Evolutionary conservation across 2,113 vertebrate genomes (phyloP), one percentile per base, ranked within the genome.

Genomic region (Oreochromis niloticus): DNA sequence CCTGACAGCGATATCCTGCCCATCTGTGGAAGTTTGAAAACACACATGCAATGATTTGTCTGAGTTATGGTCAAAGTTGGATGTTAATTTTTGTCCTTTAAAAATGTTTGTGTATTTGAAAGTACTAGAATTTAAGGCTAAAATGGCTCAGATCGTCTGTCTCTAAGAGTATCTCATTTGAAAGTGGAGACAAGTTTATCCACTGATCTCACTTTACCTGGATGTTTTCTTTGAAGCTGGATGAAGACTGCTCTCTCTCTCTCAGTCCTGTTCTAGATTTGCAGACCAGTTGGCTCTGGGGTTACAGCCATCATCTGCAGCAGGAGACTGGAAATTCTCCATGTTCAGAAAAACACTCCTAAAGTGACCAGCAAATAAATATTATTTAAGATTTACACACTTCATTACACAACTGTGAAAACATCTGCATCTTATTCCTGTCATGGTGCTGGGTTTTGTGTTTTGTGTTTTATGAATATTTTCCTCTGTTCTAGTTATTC

Each of bases 51-150:
- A 27, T 1, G 22, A 14, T 30, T 7, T 13, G 55, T 56, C 6
- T 56, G 55, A 27, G 13, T 57, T 27, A 27, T 27, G 24, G 55
- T 27, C 24, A 57, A 57, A 57, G 55, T 57, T 1, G 0, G 24
- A 57, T 57, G 12, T 57, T 30, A 14, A 30, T 13, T 27, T 57
- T 14, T 57, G 6, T 57, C 56, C 22, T 57, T 30, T 30, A 30
- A 57, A 27, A 30, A 14, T 4, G 0, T 27, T 14, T 14, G 12
- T 57, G 55, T 57, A 57, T 57, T 57, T 30, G 24, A 14, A 30
- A 30, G 55, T 1, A 0, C 2, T 0, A 0, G 24, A 30, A 13
- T 30, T 57, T 27, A 5, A 27, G 55, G 55, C 55, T 57, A 7
- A 30, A 57, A 30, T 30, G 50, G 13, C 56, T 59, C 56, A 30